Evolutionary conservation across 2,797 vertebrate species (phyloP).

Genomic region (Gadopsis bispinosus): DNA sequence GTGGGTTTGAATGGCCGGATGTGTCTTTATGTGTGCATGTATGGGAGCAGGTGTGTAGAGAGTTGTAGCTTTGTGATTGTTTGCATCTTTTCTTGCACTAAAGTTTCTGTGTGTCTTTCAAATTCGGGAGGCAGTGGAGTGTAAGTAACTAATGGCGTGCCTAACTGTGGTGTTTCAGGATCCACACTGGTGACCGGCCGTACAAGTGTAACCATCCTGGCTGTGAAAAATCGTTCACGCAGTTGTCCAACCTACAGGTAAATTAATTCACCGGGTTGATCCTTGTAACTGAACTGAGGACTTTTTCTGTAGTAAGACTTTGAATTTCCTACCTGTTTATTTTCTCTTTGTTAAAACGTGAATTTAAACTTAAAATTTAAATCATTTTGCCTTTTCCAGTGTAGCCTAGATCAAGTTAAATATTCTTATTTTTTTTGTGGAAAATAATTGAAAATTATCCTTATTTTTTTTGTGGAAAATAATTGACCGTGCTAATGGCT

Average conservation of each 20-base stretch:
- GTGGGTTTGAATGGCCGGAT: conserved; percentile 36
- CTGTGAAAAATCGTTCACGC: conserved; percentile 98
- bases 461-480: no score
- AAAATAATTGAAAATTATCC: no score
- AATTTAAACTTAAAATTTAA: neutral
- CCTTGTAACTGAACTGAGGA: neutral
- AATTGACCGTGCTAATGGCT: neutral
- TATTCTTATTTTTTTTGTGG: neutral
- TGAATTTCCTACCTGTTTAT: neutral
- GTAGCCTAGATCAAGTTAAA: neutral
- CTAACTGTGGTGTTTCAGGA: conserved; percentile 80
- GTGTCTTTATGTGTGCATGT: conserved; percentile 51
- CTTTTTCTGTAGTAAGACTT: neutral
- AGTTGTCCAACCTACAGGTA: conserved; percentile 97
- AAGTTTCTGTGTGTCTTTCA: neutral
- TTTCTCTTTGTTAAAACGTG: neutral
- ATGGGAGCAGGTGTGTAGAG: conserved; percentile 52
- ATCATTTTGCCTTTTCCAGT: neutral
- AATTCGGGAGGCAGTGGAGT: neutral
- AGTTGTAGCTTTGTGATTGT: conserved; percentile 11
- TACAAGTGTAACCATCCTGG: conserved; percentile 98
- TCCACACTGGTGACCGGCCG: conserved; percentile 96
- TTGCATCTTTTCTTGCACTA: neutral
- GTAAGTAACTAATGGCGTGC: neutral
- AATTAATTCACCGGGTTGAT: conserved; percentile 16